Conservation (phyloP, 2,888 invertebrate genomes). For the Calliopum simillimum region DNA sequence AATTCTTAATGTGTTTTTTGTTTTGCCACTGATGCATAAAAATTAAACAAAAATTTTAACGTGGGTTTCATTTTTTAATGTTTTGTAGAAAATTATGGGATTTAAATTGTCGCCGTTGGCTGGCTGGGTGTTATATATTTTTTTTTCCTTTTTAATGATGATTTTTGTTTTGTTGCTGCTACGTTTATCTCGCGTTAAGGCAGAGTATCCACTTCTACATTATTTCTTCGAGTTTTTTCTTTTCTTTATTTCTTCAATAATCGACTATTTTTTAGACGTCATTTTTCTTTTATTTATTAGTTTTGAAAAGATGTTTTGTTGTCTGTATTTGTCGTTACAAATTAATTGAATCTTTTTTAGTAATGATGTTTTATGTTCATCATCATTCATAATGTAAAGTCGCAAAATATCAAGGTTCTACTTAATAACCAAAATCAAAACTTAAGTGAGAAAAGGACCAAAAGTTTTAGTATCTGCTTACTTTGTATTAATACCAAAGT, state of each 20-base stretch:
- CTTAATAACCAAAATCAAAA: too few species aligned
- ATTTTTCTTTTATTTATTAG: neutral
- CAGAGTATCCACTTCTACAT: neutral
- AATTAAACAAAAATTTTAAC: neutral
- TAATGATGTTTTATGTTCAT: neutral
- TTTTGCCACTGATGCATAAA: too few species aligned
- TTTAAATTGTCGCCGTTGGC: neutral
- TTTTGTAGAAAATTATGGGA: conserved; percentile 1
- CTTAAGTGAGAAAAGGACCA: too few species aligned
- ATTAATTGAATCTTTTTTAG: neutral
- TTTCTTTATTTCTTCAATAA: neutral
- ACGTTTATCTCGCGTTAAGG: neutral
- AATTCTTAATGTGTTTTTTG: too few species aligned
- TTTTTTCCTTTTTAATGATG: too few species aligned
- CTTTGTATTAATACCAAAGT: too few species aligned
- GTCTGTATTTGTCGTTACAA: neutral
- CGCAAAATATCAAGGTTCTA: too few species aligned
- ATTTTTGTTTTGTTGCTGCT: too few species aligned
- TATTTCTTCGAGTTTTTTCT: neutral
- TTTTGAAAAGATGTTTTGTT: too few species aligned
- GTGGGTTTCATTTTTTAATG: neutral
- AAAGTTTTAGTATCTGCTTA: too few species aligned
- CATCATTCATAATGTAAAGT: too few species aligned
- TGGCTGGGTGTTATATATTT: too few species aligned
- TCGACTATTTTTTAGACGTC: neutral